Evolutionary conservation across 2,888 invertebrate genomes (phyloP).

Genomic region (Maniola hyperantus): DNA sequence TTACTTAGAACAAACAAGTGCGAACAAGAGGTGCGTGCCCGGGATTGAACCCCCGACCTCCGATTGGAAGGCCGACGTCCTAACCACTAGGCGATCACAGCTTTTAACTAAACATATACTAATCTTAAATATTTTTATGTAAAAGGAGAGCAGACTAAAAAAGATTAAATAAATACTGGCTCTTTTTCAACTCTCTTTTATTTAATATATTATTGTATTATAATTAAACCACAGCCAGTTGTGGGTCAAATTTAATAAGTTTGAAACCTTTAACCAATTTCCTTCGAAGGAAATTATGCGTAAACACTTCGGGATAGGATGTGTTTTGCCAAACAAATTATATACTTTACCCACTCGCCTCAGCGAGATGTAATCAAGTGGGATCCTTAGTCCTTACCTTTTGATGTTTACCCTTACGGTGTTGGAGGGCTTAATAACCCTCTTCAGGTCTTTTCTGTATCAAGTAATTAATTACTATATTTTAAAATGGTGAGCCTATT

Average conservation of each 20-base stretch:
- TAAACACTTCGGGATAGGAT: conserved; percentile 24
- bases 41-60: too few species aligned
- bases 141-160: too few species aligned
- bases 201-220: too few species aligned
- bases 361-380: conserved; percentile 58
- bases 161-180: too few species aligned
- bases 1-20: too few species aligned
- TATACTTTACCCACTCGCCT: conserved; percentile 40
- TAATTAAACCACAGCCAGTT: background rate
- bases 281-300: conserved; percentile 9
- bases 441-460: conserved; percentile 26
- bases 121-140: too few species aligned
- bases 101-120: too few species aligned
- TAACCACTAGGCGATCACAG: too few species aligned
- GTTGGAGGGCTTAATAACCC: conserved; percentile 40
- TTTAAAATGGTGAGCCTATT: too few species aligned
- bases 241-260: background rate
- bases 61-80: too few species aligned
- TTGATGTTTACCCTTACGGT: conserved; percentile 42
- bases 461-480: background rate
- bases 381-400: conserved; percentile 43
- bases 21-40: too few species aligned
- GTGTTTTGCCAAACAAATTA: conserved; percentile 29
- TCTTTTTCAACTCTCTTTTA: too few species aligned
- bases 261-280: conserved; percentile 7